Evolutionary conservation across 2,797 vertebrate species (phyloP).

Genomic region (Caiman crocodilus): DNA sequence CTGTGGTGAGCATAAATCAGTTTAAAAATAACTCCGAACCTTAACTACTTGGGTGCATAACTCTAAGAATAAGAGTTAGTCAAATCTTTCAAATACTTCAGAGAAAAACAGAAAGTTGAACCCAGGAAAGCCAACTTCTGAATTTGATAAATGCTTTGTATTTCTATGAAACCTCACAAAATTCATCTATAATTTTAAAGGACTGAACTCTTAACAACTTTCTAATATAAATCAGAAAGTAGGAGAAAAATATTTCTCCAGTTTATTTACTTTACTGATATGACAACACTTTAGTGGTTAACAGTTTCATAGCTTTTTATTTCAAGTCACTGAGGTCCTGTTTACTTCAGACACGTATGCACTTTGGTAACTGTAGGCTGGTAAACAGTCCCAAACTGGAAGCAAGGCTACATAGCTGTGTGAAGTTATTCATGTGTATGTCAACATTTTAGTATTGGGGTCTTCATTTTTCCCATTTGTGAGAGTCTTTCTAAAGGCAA

Average conservation of each 20-base stretch:
- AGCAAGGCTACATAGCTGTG: not conserved
- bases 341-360: not conserved
- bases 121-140: not conserved
- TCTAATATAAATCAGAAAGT: not conserved
- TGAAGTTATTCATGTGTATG: not conserved
- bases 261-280: not conserved
- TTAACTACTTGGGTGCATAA: not conserved
- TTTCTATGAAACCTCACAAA: not conserved
- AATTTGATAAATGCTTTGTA: not conserved
- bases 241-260: not conserved
- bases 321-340: not conserved
- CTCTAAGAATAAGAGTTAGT: not conserved
- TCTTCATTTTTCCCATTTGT: not conserved
- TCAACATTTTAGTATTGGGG: not conserved
- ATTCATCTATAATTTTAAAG: not conserved
- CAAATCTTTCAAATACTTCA: not conserved
- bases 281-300: not conserved
- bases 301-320: not conserved
- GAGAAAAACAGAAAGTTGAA: not conserved
- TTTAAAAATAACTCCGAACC: not conserved
- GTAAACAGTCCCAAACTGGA: not conserved
- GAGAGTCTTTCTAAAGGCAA: not conserved
- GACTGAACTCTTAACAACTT: too few relatives aligned
- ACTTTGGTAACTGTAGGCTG: not conserved
- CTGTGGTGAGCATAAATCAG: not conserved